Conservation (phyloP, 2,888 invertebrate genomes). For the Apotomis turbidana region DNA sequence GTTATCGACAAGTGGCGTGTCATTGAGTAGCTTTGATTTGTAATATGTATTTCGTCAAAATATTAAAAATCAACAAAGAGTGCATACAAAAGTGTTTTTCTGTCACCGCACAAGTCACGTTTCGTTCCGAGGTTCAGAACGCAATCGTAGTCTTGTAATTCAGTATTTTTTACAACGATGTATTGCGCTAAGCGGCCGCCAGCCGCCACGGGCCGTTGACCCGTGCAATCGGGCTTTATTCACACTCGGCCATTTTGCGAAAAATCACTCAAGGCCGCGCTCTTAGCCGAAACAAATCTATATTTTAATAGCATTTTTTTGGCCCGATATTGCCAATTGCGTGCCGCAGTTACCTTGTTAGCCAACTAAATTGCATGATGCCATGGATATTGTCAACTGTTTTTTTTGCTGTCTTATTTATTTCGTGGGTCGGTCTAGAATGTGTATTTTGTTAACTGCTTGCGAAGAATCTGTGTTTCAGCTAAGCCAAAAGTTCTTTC, state of each 20-base stretch:
- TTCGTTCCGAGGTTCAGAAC: conserved; percentile 53
- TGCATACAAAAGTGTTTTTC: conserved; percentile 43
- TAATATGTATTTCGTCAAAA: conserved; percentile 33
- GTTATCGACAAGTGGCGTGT: neutral
- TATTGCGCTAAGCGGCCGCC: conserved; percentile 47
- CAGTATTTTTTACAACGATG: conserved; percentile 46
- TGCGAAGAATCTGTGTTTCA: too few relatives aligned
- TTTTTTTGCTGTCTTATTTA: conserved; percentile 17
- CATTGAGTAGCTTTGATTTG: conserved; percentile 12
- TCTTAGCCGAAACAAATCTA: conserved; percentile 77
- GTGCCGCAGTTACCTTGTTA: conserved; percentile 57
- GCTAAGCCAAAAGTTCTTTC: too few relatives aligned
- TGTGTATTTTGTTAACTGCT: neutral
- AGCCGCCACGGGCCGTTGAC: conserved; percentile 65
- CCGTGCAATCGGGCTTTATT: conserved; percentile 64
- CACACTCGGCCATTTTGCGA: conserved; percentile 62
- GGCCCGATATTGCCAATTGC: conserved; percentile 63
- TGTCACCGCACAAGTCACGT: conserved; percentile 59
- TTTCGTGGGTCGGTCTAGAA: neutral
- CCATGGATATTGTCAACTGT: conserved; percentile 35
- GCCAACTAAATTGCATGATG: conserved; percentile 62
- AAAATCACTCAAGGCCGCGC: conserved; percentile 71
- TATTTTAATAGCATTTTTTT: conserved; percentile 67
- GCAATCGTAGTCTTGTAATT: conserved; percentile 61
- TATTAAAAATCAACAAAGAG: conserved; percentile 34